phyloP scores from a whole-genome alignment of 2,797 vertebrate genomes.

The Philypnodon macrostomus region DNA sequence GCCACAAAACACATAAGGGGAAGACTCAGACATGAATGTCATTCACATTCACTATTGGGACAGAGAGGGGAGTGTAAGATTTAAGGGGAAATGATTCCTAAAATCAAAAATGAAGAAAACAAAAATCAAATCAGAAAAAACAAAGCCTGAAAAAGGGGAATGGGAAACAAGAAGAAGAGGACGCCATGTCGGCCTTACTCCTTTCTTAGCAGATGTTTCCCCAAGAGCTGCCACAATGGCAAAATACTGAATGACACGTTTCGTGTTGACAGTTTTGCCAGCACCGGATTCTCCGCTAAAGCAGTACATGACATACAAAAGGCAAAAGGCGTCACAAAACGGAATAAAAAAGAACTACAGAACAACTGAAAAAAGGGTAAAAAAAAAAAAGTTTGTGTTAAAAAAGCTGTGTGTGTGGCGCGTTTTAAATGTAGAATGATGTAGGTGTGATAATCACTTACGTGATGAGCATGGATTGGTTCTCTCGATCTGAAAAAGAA shows the following conservation, averaged over 20 bases:
- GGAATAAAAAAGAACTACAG: conserved; percentile 19
- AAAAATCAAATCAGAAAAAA: conserved; percentile 47
- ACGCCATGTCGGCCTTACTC: conserved; percentile 84
- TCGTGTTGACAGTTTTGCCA: conserved; percentile 99
- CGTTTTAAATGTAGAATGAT: conserved; percentile 1
- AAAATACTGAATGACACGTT: conserved; percentile 99
- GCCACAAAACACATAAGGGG: conserved; percentile 53
- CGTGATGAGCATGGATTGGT: conserved; percentile 98
- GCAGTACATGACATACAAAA: conserved; percentile 63
- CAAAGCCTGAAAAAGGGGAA: conserved; percentile 37
- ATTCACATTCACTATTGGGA: conserved; percentile 52
- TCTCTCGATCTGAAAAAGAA: conserved; percentile 85
- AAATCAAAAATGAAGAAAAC: conserved; percentile 40
- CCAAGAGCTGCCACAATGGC: conserved; percentile 96
- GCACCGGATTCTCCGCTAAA: conserved; percentile 97
- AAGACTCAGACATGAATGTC: conserved; percentile 53
- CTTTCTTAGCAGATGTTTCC: conserved; percentile 90
- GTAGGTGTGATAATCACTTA: conserved; percentile 73
- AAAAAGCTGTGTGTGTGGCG: conserved; percentile 14
- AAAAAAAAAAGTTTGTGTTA: conserved; percentile 12
- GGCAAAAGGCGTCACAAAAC: conserved; percentile 47
- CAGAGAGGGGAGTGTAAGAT: conserved; percentile 57
- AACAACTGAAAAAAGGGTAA: conserved; percentile 19
- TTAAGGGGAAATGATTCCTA: conserved; percentile 53
- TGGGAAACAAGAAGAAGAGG: conserved; percentile 49